Conservation (phyloP, 2,797 vertebrate species). For the Chaetophractus vellerosus region DNA sequence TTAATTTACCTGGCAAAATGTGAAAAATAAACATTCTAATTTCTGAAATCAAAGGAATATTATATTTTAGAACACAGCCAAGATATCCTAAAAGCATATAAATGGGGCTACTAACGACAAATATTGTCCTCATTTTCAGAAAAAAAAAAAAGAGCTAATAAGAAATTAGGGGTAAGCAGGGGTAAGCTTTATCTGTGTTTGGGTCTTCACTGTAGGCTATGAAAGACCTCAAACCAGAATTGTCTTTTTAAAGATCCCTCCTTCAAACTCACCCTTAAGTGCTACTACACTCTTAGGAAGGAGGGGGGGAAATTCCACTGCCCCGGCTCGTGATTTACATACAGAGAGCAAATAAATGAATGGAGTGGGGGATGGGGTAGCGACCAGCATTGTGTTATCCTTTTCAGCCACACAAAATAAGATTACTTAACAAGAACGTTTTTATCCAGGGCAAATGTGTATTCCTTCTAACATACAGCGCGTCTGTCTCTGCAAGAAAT, state of each 20-base stretch:
- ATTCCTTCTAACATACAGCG: neutral
- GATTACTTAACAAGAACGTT: constrained; percentile 72
- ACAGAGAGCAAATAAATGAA: constrained; percentile 64
- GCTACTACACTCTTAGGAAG: neutral
- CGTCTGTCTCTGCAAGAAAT: constrained; percentile 66
- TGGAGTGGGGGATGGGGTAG: constrained; percentile 62
- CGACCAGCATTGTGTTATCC: neutral
- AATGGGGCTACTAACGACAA: neutral
- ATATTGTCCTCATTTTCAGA: constrained; percentile 9
- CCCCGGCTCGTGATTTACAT: constrained; percentile 81
- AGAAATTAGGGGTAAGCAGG: neutral
- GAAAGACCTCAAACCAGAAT: neutral
- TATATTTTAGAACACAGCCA: neutral
- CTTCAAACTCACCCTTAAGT: constrained; percentile 67
- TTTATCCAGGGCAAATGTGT: constrained; percentile 61
- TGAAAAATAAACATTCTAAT: neutral
- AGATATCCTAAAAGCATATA: neutral
- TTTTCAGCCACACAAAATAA: constrained; percentile 63
- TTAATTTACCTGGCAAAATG: neutral
- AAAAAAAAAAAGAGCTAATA: neutral
- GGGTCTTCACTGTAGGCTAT: neutral
- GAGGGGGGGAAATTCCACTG: constrained; percentile 63
- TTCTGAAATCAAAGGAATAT: neutral
- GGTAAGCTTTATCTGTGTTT: neutral
- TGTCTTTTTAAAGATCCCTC: neutral